Conservation (phyloP, 2,113 vertebrate species). For the Campylomormyrus tamandua region DNA sequence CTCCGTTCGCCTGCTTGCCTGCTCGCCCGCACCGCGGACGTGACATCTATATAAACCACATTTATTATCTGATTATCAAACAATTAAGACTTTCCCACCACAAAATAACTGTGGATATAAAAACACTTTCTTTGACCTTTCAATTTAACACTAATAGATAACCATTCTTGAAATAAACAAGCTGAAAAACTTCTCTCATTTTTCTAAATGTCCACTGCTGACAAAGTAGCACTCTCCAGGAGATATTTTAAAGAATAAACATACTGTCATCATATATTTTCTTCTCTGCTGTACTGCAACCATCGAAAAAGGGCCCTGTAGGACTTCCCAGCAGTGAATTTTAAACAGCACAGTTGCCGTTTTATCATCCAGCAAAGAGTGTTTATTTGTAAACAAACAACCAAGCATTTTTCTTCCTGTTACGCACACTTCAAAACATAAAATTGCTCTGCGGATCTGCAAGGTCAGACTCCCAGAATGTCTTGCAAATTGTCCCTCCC, state of each 20-base stretch:
- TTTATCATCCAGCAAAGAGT: slow-evolving; percentile 52
- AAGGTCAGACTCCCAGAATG: slow-evolving; percentile 58
- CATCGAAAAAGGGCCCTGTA: background rate
- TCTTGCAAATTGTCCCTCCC: slow-evolving; percentile 61
- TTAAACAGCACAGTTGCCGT: slow-evolving; percentile 34
- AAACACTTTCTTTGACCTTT: slow-evolving; percentile 25
- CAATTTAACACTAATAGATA: slow-evolving; percentile 23
- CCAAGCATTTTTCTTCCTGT: slow-evolving; percentile 37
- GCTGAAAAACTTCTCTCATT: slow-evolving; percentile 20
- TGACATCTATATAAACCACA: background rate
- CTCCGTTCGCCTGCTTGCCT: too few relatives aligned
- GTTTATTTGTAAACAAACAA: slow-evolving; percentile 60
- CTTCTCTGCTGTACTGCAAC: background rate
- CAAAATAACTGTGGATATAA: slow-evolving; percentile 21
- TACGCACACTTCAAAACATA: slow-evolving; percentile 52
- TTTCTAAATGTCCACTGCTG: background rate
- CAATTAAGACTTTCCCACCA: background rate
- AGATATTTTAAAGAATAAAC: background rate
- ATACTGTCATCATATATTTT: slow-evolving; percentile 12
- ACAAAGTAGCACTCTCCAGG: slow-evolving; percentile 8
- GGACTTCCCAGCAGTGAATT: slow-evolving; percentile 16
- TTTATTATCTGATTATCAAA: background rate
- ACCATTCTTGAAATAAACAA: slow-evolving; percentile 22
- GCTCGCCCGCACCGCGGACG: too few relatives aligned
- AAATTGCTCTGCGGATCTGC: slow-evolving; percentile 60